These are phyloP conservation scores for Tyrophagus putrescentiae DNA, from an alignment of 1,140 invertebrate genomes.

Conservation along the genomic window DNA sequence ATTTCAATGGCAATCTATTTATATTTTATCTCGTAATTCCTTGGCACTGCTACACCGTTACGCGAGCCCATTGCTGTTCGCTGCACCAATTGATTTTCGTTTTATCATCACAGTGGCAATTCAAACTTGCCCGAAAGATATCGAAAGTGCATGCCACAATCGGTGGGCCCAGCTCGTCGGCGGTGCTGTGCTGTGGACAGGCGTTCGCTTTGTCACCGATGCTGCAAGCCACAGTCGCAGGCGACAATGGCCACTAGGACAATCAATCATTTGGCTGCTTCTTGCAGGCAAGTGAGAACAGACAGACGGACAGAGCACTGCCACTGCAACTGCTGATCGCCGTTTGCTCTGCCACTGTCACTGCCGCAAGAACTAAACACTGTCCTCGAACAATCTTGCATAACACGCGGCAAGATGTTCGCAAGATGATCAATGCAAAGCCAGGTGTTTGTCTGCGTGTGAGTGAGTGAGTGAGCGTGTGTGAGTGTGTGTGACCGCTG, in stretches of 20 bases:
- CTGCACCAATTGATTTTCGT: conserved; percentile 12
- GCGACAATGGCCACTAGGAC: neutral
- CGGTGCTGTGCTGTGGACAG: neutral
- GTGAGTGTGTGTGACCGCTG: too few species aligned
- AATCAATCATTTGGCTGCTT: conserved; percentile 3
- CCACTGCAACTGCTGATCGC: neutral
- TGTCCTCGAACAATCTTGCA: too few species aligned
- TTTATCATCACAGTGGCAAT: neutral
- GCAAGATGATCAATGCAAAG: too few species aligned
- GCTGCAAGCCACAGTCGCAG: conserved; percentile 6
- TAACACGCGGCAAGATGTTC: too few species aligned
- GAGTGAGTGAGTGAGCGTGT: too few species aligned
- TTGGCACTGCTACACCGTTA: neutral
- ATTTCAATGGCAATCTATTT: conserved; percentile 2
- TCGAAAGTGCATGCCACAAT: neutral
- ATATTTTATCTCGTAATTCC: too few species aligned
- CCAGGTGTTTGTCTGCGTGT: too few species aligned
- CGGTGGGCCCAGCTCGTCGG: too few species aligned
- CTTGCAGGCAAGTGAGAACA: conserved; percentile 1
- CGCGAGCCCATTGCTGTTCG: neutral
- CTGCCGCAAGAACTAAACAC: too few species aligned
- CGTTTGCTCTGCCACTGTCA: neutral
- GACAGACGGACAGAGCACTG: neutral
- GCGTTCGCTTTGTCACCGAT: neutral
- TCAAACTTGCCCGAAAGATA: neutral